Evolutionary conservation across 2,888 invertebrate genomes (phyloP).

Genomic region (Trissolcus brochymenae): DNA sequence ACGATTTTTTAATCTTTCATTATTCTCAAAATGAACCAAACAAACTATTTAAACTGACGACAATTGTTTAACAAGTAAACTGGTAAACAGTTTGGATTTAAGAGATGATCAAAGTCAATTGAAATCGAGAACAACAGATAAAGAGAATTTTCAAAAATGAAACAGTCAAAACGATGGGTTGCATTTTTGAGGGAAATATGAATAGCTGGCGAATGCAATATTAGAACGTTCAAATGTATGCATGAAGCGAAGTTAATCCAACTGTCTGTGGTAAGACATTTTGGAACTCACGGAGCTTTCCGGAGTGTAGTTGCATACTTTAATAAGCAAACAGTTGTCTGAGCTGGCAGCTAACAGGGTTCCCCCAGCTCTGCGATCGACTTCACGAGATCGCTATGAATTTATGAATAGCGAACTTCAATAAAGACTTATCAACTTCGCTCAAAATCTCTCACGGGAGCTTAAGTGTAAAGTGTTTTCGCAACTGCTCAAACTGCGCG

Average conservation of each 20-base stretch:
- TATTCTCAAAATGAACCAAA: too few species aligned
- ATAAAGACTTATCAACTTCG: slow-evolving; percentile 21
- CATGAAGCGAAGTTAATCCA: slow-evolving; percentile 50
- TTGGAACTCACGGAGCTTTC: slow-evolving; percentile 47
- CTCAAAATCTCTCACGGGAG: neutral
- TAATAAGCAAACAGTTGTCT: slow-evolving; percentile 56
- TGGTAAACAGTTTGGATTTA: too few species aligned
- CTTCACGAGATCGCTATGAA: slow-evolving; percentile 48
- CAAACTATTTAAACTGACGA: too few species aligned
- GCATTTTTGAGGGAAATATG: too few species aligned
- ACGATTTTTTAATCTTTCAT: too few species aligned
- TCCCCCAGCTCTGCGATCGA: slow-evolving; percentile 44
- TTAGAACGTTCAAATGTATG: slow-evolving; percentile 37
- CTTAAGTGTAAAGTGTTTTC: neutral
- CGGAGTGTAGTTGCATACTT: slow-evolving; percentile 51
- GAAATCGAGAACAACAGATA: too few species aligned
- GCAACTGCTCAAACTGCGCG: too few species aligned
- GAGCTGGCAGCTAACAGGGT: slow-evolving; percentile 39
- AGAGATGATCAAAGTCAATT: too few species aligned
- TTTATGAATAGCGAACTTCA: slow-evolving; percentile 53
- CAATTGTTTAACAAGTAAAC: too few species aligned
- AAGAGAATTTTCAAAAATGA: too few species aligned
- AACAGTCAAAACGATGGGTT: too few species aligned
- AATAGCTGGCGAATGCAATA: too few species aligned
- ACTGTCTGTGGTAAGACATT: slow-evolving; percentile 46